Conservation (phyloP, 1,140 invertebrate genomes). For the Bathynomus jamesi region DNA sequence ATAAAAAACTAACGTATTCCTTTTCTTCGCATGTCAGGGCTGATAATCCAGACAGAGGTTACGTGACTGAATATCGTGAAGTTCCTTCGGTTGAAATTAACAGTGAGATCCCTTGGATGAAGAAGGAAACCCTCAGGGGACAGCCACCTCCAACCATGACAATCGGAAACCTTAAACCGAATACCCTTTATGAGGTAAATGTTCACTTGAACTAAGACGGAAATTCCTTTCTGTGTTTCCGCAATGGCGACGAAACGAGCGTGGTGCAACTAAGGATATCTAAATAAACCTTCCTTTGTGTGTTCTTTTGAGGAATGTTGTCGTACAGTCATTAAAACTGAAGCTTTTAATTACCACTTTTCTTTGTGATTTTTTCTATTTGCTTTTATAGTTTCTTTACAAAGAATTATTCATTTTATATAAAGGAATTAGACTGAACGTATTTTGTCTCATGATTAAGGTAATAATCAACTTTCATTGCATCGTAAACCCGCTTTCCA, state of each 20-base stretch:
- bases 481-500: too few relatives aligned
- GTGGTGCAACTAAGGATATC: too few relatives aligned
- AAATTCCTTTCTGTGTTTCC: not conserved
- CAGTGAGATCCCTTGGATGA: constrained; percentile 38
- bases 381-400: not conserved
- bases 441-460: too few relatives aligned
- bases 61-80: constrained; percentile 30
- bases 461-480: too few relatives aligned
- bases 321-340: too few relatives aligned
- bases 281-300: too few relatives aligned
- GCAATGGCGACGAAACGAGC: too few relatives aligned
- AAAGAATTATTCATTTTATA: too few relatives aligned
- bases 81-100: constrained; percentile 25
- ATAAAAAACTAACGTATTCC: too few relatives aligned
- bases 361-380: not conserved
- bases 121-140: constrained; percentile 18
- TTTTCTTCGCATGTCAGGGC: constrained; percentile 42
- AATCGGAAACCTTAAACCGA: constrained; percentile 38
- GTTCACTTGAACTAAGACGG: not conserved
- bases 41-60: constrained; percentile 38
- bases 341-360: not conserved
- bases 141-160: constrained; percentile 38
- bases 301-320: too few relatives aligned
- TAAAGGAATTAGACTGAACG: too few relatives aligned
- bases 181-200: constrained; percentile 38